phyloP scores from a whole-genome alignment of 2,888 invertebrate genomes.

The Acleris cristana region DNA sequence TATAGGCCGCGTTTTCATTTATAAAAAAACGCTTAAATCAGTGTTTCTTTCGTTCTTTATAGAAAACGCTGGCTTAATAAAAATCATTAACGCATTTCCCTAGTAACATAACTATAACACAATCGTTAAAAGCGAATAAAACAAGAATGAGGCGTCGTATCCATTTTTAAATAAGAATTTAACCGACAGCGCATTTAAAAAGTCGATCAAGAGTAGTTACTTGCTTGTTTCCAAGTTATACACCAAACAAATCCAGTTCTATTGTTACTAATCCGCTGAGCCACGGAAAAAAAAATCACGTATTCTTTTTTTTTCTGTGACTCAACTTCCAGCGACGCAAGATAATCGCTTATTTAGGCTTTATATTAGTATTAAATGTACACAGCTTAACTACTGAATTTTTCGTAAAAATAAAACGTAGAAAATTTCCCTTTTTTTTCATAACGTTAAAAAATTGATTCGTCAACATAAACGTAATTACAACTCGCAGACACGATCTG shows the following conservation, averaged over 20 bases:
- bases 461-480: conserved; percentile 73
- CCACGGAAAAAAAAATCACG: conserved; percentile 46
- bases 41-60: conserved; percentile 3
- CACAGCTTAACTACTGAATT: conserved; percentile 80
- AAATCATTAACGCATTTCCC: conserved; percentile 58
- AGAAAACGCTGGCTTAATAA: conserved; percentile 19
- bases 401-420: conserved; percentile 75
- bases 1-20: conserved; percentile 20
- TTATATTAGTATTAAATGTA: conserved; percentile 69
- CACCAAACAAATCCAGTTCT: conserved; percentile 76
- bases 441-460: conserved; percentile 73
- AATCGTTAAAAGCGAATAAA: conserved; percentile 69
- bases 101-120: conserved; percentile 69
- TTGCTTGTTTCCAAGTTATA: conserved; percentile 46
- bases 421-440: conserved; percentile 64
- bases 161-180: conserved; percentile 60
- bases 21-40: neutral
- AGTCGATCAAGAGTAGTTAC: conserved; percentile 48
- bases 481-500: conserved; percentile 72
- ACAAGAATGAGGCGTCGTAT: conserved; percentile 65
- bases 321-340: conserved; percentile 41
- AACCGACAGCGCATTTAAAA: conserved; percentile 70
- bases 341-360: conserved; percentile 68
- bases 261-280: conserved; percentile 71
- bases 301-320: conserved; percentile 41